phyloP scores from a whole-genome alignment of 2,797 vertebrate species.

The Sebastes steindachneri region DNA sequence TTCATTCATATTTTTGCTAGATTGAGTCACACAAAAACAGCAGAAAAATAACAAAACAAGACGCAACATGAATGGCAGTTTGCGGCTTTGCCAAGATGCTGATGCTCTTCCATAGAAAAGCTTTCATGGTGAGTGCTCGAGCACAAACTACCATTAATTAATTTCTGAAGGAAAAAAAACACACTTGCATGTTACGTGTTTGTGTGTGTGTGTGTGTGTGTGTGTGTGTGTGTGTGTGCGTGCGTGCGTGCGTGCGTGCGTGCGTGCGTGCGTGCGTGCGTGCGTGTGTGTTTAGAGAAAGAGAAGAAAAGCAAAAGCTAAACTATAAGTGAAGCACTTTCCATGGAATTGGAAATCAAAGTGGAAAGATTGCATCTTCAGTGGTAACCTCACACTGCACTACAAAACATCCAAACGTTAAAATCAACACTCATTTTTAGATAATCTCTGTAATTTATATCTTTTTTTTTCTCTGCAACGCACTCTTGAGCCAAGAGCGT shows the following conservation, averaged over 20 bases:
- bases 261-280: neutral
- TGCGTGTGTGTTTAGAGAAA: neutral
- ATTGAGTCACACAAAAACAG: neutral
- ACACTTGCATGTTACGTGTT: neutral
- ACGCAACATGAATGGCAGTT: constrained; percentile 35
- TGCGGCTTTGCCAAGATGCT: constrained; percentile 37
- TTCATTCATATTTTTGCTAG: constrained; percentile 32
- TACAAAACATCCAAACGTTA: neutral
- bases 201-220: neutral
- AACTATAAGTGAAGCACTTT: neutral
- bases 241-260: neutral
- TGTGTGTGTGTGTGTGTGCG: neutral
- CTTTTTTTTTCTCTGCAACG: neutral
- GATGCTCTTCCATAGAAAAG: constrained; percentile 31
- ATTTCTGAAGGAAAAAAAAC: constrained; percentile 1
- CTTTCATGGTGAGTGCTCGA: constrained; percentile 28
- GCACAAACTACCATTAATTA: constrained; percentile 22
- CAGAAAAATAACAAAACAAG: constrained; percentile 1
- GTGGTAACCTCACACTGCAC: neutral
- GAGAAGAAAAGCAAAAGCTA: neutral
- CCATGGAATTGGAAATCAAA: neutral
- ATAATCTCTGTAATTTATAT: neutral
- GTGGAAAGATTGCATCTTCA: neutral
- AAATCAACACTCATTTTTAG: neutral
- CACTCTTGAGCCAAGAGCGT: too few species aligned